phyloP scores from a whole-genome alignment of 2,797 vertebrate genomes.

The Yasuhikotakia modesta region DNA sequence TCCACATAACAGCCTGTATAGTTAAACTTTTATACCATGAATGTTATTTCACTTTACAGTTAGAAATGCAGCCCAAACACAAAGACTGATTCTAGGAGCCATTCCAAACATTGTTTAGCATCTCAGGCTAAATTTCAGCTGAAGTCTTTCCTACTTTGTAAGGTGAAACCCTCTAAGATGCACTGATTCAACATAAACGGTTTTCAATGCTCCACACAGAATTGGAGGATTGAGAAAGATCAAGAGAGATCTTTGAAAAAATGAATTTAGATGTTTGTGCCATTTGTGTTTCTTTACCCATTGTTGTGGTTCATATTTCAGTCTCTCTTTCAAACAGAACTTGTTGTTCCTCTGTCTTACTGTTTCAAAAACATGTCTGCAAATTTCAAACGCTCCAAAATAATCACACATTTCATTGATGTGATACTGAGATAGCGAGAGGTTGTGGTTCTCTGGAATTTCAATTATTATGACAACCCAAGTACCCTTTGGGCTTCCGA shows the following conservation, averaged over 20 bases:
- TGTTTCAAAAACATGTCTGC: slow-evolving; percentile 24
- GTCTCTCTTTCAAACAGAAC: slow-evolving; percentile 57
- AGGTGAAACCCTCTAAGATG: slow-evolving; percentile 45
- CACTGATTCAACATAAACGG: slow-evolving; percentile 58
- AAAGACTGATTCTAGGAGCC: neutral
- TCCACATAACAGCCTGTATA: slow-evolving; percentile 6
- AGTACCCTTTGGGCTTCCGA: slow-evolving; percentile 8
- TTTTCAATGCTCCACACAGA: slow-evolving; percentile 58
- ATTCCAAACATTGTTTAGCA: slow-evolving; percentile 1
- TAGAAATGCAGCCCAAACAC: slow-evolving; percentile 3
- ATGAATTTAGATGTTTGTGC: slow-evolving; percentile 65
- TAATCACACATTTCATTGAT: slow-evolving; percentile 17
- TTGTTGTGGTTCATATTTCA: neutral
- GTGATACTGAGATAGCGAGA: slow-evolving; percentile 28
- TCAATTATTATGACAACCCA: slow-evolving; percentile 15
- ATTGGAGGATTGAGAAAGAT: slow-evolving; percentile 60
- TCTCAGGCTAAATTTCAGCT: slow-evolving; percentile 25
- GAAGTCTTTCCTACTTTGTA: slow-evolving; percentile 33
- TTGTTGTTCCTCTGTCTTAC: slow-evolving; percentile 63
- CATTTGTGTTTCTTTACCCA: neutral
- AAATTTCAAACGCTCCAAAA: neutral
- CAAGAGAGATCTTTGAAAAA: slow-evolving; percentile 64
- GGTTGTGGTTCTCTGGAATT: slow-evolving; percentile 22
- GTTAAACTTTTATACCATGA: slow-evolving; percentile 11
- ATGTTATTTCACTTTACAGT: neutral